Evolutionary conservation across 2,797 vertebrate species (phyloP).

Genomic region (Hydrophis major): DNA sequence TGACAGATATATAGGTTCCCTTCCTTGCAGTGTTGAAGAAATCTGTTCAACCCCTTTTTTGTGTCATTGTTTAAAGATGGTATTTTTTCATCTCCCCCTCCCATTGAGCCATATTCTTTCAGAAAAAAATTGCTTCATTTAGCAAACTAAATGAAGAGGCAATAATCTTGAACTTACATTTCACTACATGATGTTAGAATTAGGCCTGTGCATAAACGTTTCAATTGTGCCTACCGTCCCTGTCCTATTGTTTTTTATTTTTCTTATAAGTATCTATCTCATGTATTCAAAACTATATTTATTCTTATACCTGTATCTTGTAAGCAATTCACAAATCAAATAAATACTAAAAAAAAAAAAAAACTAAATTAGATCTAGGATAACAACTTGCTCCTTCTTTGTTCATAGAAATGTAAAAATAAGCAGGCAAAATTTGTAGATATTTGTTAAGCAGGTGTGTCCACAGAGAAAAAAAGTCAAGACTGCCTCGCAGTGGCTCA

Average conservation of each 20-base stretch:
- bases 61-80: neutral
- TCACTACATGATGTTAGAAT: neutral
- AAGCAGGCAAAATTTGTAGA: neutral
- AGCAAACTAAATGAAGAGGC: neutral
- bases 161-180: neutral
- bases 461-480: too few relatives aligned
- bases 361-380: neutral
- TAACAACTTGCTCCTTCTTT: neutral
- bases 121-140: neutral
- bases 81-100: neutral
- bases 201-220: too few relatives aligned
- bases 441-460: neutral
- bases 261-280: too few relatives aligned
- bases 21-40: neutral
- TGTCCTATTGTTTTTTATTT: too few relatives aligned
- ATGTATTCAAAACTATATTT: too few relatives aligned
- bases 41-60: neutral
- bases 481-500: too few relatives aligned
- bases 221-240: too few relatives aligned
- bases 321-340: too few relatives aligned
- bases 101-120: neutral
- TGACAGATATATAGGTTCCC: neutral
- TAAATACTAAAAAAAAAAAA: too few relatives aligned
- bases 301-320: too few relatives aligned
- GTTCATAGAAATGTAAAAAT: neutral